Evolutionary conservation across 1,140 invertebrate genomes (phyloP), one percentile per base, ranked within the genome.

Genomic region (Brachionus manjavacas): DNA sequence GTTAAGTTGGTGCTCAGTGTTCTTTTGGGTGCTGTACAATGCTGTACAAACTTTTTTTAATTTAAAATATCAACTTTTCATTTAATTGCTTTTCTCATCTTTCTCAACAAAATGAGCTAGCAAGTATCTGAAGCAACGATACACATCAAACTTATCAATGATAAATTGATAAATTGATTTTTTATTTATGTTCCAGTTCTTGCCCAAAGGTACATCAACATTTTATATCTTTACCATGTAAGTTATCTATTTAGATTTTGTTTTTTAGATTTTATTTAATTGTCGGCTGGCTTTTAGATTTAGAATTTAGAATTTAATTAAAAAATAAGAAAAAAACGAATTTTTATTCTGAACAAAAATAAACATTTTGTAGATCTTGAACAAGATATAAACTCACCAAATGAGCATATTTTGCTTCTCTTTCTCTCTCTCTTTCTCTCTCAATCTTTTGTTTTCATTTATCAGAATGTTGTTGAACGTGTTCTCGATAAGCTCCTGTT

Each of bases 131-230:
- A 68, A 68, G 66, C 12, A 68, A 68, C 66, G 31, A 68, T 31
- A 68, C 0, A 31, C n/a, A 41, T 72, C 16, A 60, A 60, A 60
- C n/a, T 60, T 60, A 60, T 60, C 52, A 60, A 60, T 72, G 68
- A 72, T 72, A 72, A 72, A 72, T 72, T 72, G 68, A 72, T 72
- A 72, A 72, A 72, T 72, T 72, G 39, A 72, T 72, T 72, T 39
- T 72, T 72, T 72, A 72, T 43, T 72, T 72, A 41, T 72, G 68
- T 41, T 72, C 68, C 68, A 72, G 68, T 72, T 72, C 35, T 72
- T 43, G 68, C 68, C 68, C 68, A 72, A 72, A 72, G 68, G 68
- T 72, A 72, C 35, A 72, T 72, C 68, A 39, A 39, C 9, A 68
- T 35, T 39, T 68, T 39, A 20, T 16, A 39, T 72, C 52, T 60